Evolutionary conservation across 2,797 vertebrate species (phyloP).

Genomic region (Mus minutoides): DNA sequence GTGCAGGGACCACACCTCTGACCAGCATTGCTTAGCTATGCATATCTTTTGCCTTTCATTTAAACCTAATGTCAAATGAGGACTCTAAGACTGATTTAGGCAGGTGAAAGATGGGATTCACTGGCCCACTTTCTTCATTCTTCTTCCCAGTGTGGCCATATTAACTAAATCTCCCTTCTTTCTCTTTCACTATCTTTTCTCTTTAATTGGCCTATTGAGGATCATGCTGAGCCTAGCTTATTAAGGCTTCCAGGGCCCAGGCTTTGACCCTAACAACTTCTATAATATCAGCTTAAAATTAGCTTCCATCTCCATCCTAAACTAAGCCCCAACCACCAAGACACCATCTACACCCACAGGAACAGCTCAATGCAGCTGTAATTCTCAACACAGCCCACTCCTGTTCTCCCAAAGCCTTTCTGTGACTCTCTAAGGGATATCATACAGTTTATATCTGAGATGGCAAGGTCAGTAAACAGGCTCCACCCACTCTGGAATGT

Average conservation of each 20-base stretch:
- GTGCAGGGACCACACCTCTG: not conserved
- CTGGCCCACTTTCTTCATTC: not conserved
- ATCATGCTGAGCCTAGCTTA: not conserved
- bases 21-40: not conserved
- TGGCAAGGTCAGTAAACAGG: not conserved
- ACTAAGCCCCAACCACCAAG: not conserved
- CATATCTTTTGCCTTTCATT: not conserved
- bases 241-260: not conserved
- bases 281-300: not conserved
- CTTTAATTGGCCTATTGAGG: not conserved
- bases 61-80: not conserved
- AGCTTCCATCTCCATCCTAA: not conserved
- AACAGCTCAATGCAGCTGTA: not conserved
- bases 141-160: not conserved
- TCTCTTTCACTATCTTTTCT: not conserved
- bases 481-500: not conserved
- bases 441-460: not conserved
- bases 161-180: not conserved
- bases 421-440: not conserved
- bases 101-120: not conserved
- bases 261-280: not conserved
- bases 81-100: not conserved
- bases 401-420: not conserved
- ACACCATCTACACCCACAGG: not conserved
- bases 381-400: not conserved